These are phyloP conservation scores for Andrena cerasifolii DNA, from an alignment of 1,140 invertebrate species.

Conservation along the genomic window DNA sequence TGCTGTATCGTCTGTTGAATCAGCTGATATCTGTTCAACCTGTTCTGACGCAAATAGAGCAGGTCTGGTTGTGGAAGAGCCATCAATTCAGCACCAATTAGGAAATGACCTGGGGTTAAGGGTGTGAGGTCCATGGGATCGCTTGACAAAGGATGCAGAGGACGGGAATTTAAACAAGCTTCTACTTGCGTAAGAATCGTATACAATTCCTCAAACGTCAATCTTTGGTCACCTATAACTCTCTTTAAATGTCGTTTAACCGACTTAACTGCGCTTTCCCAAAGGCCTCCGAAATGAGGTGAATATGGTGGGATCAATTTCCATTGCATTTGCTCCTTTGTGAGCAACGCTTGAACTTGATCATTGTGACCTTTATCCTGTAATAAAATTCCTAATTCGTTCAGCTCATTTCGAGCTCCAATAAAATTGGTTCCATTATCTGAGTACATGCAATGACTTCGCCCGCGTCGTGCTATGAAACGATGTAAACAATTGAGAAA, in stretches of 20 bases:
- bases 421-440: no score
- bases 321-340: neutral
- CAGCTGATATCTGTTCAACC: neutral
- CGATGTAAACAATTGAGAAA: neutral
- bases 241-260: neutral
- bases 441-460: neutral
- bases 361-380: no score
- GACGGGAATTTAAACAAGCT: conserved; percentile 66
- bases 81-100: conserved; percentile 44
- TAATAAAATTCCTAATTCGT: no score
- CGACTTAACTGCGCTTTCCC: neutral
- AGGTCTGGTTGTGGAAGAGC: conserved; percentile 22
- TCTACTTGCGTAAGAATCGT: conserved; percentile 64
- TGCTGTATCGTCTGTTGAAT: neutral
- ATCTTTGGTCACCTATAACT: neutral
- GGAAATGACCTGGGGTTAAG: conserved; percentile 52
- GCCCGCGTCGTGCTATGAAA: neutral
- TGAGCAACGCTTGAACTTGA: no score
- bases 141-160: conserved; percentile 51
- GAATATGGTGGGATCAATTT: neutral
- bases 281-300: neutral
- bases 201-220: conserved; percentile 60
- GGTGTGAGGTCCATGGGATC: conserved; percentile 58
- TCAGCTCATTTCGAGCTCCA: no score
- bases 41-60: neutral